Evolutionary conservation across 2,797 vertebrate species (phyloP).

Genomic region (Hippopotamyrus pictus): DNA sequence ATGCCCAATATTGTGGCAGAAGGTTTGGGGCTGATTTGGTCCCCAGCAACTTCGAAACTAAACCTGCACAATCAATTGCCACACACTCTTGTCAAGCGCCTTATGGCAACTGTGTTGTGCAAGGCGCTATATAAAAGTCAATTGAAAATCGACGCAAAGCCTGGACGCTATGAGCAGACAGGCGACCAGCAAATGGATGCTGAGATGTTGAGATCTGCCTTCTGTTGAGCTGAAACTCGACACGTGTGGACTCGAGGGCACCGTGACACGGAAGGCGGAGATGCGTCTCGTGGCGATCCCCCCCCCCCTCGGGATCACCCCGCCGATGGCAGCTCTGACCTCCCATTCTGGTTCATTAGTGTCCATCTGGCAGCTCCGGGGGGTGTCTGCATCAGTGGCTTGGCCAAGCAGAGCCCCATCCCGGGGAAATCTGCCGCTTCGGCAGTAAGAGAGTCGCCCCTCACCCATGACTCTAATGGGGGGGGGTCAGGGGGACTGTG

Average conservation of each 20-base stretch:
- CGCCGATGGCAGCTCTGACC: conserved; percentile 22
- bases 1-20: background rate
- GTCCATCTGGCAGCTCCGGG: conserved; percentile 32
- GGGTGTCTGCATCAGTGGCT: background rate
- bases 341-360: conserved; percentile 36
- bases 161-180: background rate
- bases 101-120: background rate
- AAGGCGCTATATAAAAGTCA: background rate
- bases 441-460: background rate
- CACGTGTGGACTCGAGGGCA: background rate
- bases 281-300: background rate
- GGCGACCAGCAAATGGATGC: background rate
- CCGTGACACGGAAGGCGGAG: background rate
- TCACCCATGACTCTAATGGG: background rate
- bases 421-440: background rate
- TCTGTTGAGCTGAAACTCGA: background rate
- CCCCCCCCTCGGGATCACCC: background rate
- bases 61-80: background rate
- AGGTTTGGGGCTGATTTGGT: background rate
- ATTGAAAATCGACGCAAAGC: background rate
- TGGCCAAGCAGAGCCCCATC: background rate
- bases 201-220: background rate
- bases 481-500: background rate
- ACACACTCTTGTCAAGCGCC: background rate
- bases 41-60: background rate